Evolutionary conservation across 2,797 vertebrate genomes (phyloP), one percentile per base, ranked within the genome.

Genomic region (Melopsittacus undulatus): DNA sequence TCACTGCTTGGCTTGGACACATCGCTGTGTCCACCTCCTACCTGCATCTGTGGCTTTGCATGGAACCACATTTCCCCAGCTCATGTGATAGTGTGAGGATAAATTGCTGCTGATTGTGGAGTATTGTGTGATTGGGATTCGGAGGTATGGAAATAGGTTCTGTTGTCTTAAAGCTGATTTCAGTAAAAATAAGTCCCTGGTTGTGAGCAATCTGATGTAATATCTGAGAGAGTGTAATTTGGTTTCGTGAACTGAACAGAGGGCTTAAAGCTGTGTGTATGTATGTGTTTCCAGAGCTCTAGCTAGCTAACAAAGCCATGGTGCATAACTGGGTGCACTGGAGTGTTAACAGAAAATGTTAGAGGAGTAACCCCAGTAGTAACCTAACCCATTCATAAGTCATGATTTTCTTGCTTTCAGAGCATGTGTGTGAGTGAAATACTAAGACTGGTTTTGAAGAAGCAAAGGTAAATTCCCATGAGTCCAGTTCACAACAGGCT

Each of bases 271-370:
- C 45, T 3, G 3, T 29, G 34, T 3, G 2, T 24, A 10, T 75
- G 10, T n/a, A 3, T 68, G 11, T 57, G 14, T 90, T 91, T 69
- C 29, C n/a, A 66, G 49, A 62, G 57, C 34, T 85, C 29, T 57
- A 56, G 64, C 26, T 24, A 57, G 56, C 13, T 85, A 30, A 30
- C 0, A 4, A 43, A 16, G 48, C 56, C 0, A 0, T 75, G 40
- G 11, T 76, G 18, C 45, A 34, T n/a, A 48, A 32, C n/a, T 56
- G 43, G 36, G 56, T 77, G 24, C 29, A 7, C 43, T 69, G 34
- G 18, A 51, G 23, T 0, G 0, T 10, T 57, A 59, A 54, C 38
- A 67, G 68, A 79, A 83, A 52, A 24, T 67, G 7, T 38, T 46
- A 34, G 19, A 68, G 29, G 66, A 75, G 32, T 54, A 87, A 83